Evolutionary conservation across 2,888 invertebrate species (phyloP).

Genomic region (Hirudinaria manillensis): DNA sequence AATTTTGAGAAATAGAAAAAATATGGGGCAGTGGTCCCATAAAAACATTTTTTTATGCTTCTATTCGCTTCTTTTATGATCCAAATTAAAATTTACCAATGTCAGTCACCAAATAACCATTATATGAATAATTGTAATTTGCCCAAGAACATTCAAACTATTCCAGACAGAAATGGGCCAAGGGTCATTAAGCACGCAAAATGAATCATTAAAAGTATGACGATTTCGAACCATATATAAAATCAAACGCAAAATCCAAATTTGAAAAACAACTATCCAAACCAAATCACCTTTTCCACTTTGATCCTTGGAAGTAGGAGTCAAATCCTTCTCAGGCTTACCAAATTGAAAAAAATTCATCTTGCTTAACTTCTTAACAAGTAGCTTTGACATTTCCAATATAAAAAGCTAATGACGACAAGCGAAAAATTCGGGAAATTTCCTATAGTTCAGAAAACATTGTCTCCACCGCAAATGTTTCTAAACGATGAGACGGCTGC

Average conservation of each 20-base stretch:
- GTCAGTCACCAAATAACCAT: too few relatives aligned
- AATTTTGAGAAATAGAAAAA: too few relatives aligned
- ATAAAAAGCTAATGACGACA: background rate
- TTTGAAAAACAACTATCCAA: background rate
- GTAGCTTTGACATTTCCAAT: constrained; percentile 34
- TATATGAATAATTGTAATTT: too few relatives aligned
- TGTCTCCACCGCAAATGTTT: background rate
- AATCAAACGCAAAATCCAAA: too few relatives aligned
- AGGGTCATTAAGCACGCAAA: too few relatives aligned
- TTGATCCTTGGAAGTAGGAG: constrained; percentile 2
- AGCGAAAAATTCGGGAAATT: background rate
- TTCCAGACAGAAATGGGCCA: too few relatives aligned
- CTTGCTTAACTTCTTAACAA: constrained; percentile 36
- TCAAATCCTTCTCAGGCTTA: constrained; percentile 29
- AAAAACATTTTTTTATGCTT: too few relatives aligned
- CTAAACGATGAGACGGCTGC: constrained; percentile 9
- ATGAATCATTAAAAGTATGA: background rate
- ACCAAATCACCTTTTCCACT: background rate
- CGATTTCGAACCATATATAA: background rate
- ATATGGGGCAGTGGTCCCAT: too few relatives aligned
- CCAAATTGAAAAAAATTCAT: constrained; percentile 34
- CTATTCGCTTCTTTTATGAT: too few relatives aligned
- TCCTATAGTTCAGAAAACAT: background rate
- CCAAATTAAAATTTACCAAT: too few relatives aligned
- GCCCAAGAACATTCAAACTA: too few relatives aligned